Conservation (phyloP, 1,140 invertebrate genomes). For the Drosophila lowei region DNA sequence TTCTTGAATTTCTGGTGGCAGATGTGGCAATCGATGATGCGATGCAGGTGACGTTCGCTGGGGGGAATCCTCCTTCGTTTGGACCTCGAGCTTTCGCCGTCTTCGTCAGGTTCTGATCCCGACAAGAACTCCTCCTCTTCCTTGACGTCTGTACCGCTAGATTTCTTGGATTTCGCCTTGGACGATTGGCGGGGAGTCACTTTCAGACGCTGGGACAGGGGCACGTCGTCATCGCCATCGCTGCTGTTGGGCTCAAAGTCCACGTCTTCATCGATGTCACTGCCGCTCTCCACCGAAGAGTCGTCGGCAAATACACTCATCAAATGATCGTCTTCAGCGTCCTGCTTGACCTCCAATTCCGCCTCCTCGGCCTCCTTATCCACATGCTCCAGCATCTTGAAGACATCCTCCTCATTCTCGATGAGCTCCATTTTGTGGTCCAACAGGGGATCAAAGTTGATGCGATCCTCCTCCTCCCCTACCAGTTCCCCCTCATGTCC, state of each 20-base stretch:
- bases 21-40: slow-evolving; percentile 77
- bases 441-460: slow-evolving; percentile 76
- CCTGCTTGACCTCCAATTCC: slow-evolving; percentile 51
- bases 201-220: slow-evolving; percentile 63
- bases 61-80: slow-evolving; percentile 61
- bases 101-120: slow-evolving; percentile 32
- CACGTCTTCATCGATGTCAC: slow-evolving; percentile 43
- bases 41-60: slow-evolving; percentile 63
- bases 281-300: slow-evolving; percentile 32
- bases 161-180: slow-evolving; percentile 15
- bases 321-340: slow-evolving; percentile 34
- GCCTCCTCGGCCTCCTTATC: slow-evolving; percentile 72
- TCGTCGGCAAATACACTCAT: slow-evolving; percentile 40
- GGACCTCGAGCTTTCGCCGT: slow-evolving; percentile 32
- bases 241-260: slow-evolving; percentile 61
- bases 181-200: neutral
- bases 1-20: slow-evolving; percentile 81
- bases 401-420: slow-evolving; percentile 78
- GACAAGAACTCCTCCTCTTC: slow-evolving; percentile 17
- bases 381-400: slow-evolving; percentile 78
- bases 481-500: slow-evolving; percentile 45
- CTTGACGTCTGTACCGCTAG: neutral
- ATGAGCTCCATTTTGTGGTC: slow-evolving; percentile 79
- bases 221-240: slow-evolving; percentile 69
- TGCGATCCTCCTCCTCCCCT: slow-evolving; percentile 70